Evolutionary conservation across 2,113 vertebrate species (phyloP).

Genomic region (Propithecus coquereli): DNA sequence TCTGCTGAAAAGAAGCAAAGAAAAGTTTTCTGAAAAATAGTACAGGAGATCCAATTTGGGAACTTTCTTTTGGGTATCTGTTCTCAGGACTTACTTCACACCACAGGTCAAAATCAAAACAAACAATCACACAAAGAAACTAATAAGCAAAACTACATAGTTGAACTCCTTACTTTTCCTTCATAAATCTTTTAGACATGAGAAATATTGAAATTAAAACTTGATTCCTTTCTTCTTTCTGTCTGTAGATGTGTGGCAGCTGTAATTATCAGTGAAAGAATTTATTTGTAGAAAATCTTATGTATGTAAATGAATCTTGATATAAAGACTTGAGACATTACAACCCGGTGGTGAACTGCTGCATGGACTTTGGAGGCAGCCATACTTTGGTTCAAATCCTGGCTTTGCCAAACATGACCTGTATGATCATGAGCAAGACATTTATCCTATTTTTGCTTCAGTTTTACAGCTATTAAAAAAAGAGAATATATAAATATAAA

Average conservation of each 20-base stretch:
- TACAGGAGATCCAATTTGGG: neutral
- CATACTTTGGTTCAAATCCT: neutral
- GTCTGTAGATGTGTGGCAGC: neutral
- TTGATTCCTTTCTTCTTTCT: neutral
- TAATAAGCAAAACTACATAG: neutral
- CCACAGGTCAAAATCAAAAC: neutral
- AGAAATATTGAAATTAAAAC: neutral
- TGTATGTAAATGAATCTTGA: neutral
- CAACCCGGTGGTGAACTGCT: neutral
- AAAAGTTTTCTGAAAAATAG: neutral
- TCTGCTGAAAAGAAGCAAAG: neutral
- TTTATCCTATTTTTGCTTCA: neutral
- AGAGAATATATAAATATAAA: neutral
- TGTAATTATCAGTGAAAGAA: neutral
- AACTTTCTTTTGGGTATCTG: neutral
- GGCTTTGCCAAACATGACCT: neutral
- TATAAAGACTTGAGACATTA: neutral
- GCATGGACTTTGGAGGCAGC: neutral
- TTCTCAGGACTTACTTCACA: neutral
- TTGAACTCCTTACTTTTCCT: neutral
- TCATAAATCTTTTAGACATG: neutral
- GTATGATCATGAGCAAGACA: neutral
- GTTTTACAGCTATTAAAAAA: neutral
- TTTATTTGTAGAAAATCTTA: neutral
- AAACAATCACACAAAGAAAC: neutral